phyloP scores from a whole-genome alignment of 2,797 vertebrate genomes.

The Gastrophryne carolinensis region DNA sequence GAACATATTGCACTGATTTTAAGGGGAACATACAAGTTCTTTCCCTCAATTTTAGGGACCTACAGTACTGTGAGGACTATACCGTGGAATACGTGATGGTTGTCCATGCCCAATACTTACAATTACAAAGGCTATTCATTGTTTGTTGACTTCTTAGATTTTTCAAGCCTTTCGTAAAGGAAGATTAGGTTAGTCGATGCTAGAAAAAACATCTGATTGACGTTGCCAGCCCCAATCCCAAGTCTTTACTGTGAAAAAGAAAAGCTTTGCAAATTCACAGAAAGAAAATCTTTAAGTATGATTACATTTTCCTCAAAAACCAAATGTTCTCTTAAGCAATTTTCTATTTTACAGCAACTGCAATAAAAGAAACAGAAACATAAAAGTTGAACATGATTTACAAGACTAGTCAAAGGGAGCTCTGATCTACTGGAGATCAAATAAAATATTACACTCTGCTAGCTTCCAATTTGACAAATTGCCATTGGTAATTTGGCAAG shows the following conservation, averaged over 20 bases:
- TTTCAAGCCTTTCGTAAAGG: neutral
- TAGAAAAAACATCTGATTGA: slow-evolving; percentile 20
- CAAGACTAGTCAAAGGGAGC: neutral
- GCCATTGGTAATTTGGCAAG: neutral
- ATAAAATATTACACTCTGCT: neutral
- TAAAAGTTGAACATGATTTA: slow-evolving; percentile 12
- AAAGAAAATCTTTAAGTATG: slow-evolving; percentile 11
- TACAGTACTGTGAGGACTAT: too few species aligned
- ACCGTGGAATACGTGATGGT: too few species aligned
- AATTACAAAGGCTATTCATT: neutral
- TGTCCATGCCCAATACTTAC: too few species aligned
- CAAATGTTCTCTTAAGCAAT: slow-evolving; percentile 27
- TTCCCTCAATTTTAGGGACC: too few species aligned
- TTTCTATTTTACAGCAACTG: neutral
- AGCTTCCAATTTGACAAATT: neutral
- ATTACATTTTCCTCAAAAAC: slow-evolving; percentile 21
- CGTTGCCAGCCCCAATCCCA: slow-evolving; percentile 3
- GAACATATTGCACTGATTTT: too few species aligned
- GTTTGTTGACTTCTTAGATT: slow-evolving; percentile 5
- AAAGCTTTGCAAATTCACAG: slow-evolving; percentile 15
- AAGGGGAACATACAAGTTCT: too few species aligned
- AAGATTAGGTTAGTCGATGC: slow-evolving; percentile 3
- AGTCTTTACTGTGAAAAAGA: neutral
- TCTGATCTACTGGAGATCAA: neutral
- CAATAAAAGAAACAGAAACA: slow-evolving; percentile 15